Percentiles rank a stretch among this genome's conserved stretches.
Conservation (phyloP, 1,140 invertebrate genomes). For the Adelges cooleyi region DNA sequence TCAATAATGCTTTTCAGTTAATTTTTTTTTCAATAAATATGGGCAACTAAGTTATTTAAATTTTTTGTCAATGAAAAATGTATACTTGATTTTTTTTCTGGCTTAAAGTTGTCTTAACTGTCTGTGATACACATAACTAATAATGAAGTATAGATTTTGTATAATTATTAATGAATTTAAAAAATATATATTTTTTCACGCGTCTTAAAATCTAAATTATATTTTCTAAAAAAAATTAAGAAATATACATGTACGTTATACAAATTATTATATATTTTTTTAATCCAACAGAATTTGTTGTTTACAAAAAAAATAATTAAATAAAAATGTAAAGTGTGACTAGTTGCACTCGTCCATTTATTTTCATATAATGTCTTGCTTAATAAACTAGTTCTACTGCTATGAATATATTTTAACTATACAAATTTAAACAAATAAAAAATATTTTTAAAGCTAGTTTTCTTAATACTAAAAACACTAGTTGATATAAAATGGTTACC, state of each 20-base stretch:
- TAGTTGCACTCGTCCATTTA: slow-evolving; percentile 20
- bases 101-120: not conserved
- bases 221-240: slow-evolving; percentile 18
- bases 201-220: not conserved
- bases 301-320: slow-evolving; percentile 1
- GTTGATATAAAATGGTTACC: too few species aligned
- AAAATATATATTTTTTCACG: not conserved
- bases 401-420: too few species aligned
- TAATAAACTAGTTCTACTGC: too few species aligned
- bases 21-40: not conserved
- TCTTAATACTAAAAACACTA: too few species aligned
- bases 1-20: not conserved
- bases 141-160: slow-evolving; percentile 1
- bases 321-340: slow-evolving; percentile 23
- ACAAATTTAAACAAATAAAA: too few species aligned
- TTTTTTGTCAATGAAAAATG: not conserved
- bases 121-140: slow-evolving; percentile 20
- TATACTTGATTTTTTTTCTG: not conserved
- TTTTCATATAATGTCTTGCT: too few species aligned
- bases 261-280: slow-evolving; percentile 8
- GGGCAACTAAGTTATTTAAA: not conserved
- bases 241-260: slow-evolving; percentile 13
- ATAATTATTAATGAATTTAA: not conserved
- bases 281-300: slow-evolving; percentile 6
- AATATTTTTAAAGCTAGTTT: too few species aligned